Percentiles rank a stretch among this genome's conserved stretches.
Conservation (phyloP, 1,140 invertebrate species). For the Pogonomyrmex californicus region DNA sequence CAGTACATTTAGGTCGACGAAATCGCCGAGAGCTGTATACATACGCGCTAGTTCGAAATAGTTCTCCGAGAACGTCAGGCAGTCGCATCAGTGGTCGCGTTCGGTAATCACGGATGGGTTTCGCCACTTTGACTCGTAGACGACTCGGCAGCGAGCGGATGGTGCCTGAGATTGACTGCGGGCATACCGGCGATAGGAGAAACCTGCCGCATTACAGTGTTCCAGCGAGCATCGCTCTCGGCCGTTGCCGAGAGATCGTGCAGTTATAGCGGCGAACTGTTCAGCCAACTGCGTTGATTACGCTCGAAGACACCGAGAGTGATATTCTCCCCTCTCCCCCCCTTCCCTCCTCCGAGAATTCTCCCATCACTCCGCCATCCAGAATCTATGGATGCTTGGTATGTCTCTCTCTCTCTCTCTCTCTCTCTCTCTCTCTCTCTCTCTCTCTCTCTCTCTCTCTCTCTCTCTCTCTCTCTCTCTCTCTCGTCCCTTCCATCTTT, state of each 20-base stretch:
- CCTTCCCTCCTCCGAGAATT: not conserved
- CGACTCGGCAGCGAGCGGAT: slow-evolving; percentile 43
- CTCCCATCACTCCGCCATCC: slow-evolving; percentile 7
- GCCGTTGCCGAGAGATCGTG: slow-evolving; percentile 17
- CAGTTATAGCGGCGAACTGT: slow-evolving; percentile 61
- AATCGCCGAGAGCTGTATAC: slow-evolving; percentile 26
- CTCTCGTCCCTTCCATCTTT: not conserved
- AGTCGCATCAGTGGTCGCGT: slow-evolving; percentile 62
- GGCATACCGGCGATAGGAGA: slow-evolving; percentile 60
- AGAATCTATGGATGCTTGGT: not conserved
- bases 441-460: too few species aligned
- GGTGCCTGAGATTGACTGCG: slow-evolving; percentile 68
- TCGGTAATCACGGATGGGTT: slow-evolving; percentile 74
- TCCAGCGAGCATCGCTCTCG: slow-evolving; percentile 41
- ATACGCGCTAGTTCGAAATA: slow-evolving; percentile 19
- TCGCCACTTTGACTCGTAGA: slow-evolving; percentile 72
- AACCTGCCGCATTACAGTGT: slow-evolving; percentile 61
- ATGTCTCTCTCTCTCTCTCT: not conserved
- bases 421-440: not conserved
- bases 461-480: too few species aligned
- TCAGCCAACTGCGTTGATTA: slow-evolving; percentile 75
- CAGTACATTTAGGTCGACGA: slow-evolving; percentile 10
- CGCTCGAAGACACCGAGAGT: slow-evolving; percentile 70
- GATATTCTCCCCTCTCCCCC: slow-evolving; percentile 60
- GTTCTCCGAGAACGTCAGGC: slow-evolving; percentile 57